Base-by-base conservation (phyloP, 2,888 invertebrate genomes). In the Cyclophora punctaria region DNA sequence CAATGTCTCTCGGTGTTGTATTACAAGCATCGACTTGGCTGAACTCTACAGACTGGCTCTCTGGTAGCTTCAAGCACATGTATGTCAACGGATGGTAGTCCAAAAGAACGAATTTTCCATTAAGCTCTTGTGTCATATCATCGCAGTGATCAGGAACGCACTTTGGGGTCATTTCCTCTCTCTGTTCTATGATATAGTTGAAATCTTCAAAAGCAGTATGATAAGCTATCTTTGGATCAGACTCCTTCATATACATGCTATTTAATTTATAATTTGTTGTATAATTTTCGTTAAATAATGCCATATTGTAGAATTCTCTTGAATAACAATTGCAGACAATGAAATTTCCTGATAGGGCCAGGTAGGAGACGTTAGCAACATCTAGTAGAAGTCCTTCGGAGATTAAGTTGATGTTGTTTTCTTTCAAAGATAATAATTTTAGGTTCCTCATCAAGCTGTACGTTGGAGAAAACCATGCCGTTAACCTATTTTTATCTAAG, bases 301-400 rank as follows among this genome's bases (percentile, higher is more conserved):
- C 79, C 7, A 78, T 60, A 41, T 90, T 87, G 41, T 89, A 80
- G 5, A 92, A 72, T n/a, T 90, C 86, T 50, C 88, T 81, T 0
- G 89, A 67, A 3, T 84, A 71, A 53, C 92, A 92, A 48, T 90
- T 90, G 62, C 93, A 93, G 0, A 91, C 75, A 33, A 92, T 86
- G 4, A 87, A 86, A 63, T 93, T 93, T 0, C 80, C 80, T 0
- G 90, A 84, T 0, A 93, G 48, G 1, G 85, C 87, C 0, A 93
- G 53, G 50, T 83, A 89, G 0, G 79, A 66, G 1, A 92, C 52
- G 0, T 73, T 59, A 1, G 73, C 64, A 4, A 93, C 78, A 58
- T 93, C 93, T 7, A 70, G 58, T 0, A 90, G 64, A 91, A 93
- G 92, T 41, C 85, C 83, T 7, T 78, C 70, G 0, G 90, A 83